A percentile compares a stretch with the other conserved stretches of the same genome.
Evolutionary conservation across 2,113 vertebrate species (phyloP).

Genomic region (Bubalus kerabau): DNA sequence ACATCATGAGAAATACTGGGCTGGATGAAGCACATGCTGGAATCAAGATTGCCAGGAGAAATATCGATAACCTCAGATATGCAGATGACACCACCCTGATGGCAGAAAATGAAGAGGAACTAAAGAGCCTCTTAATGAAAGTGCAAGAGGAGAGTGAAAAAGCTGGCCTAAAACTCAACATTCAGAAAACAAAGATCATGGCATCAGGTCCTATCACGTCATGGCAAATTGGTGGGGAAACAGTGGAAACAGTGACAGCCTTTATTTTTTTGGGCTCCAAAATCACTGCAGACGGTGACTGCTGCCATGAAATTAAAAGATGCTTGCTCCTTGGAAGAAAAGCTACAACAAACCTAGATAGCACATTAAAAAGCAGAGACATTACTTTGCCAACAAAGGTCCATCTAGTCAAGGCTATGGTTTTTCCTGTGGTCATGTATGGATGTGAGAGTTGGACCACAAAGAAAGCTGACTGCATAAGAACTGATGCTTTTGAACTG

Average conservation of each 20-base stretch:
- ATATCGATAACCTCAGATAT: background rate
- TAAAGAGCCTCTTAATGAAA: background rate
- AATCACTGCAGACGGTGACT: background rate
- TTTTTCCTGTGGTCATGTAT: background rate
- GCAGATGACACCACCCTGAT: background rate
- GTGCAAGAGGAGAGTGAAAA: background rate
- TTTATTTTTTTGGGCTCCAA: background rate
- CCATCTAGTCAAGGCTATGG: background rate
- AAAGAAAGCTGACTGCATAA: background rate
- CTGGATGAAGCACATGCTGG: background rate
- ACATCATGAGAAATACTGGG: background rate
- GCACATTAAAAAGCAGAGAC: background rate
- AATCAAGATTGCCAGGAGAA: accelerated
- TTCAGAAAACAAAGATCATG: background rate
- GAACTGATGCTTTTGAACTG: background rate
- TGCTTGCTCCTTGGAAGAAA: background rate
- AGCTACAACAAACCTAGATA: background rate
- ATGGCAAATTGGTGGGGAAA: background rate
- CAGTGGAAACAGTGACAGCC: background rate
- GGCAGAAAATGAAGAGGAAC: background rate
- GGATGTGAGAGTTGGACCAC: background rate
- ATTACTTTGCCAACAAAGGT: background rate
- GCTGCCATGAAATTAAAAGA: background rate
- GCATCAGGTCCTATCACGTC: background rate
- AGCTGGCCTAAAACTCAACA: background rate